phyloP scores from a whole-genome alignment of 1,140 invertebrate species.

The Holcopasites calliopsidis region DNA sequence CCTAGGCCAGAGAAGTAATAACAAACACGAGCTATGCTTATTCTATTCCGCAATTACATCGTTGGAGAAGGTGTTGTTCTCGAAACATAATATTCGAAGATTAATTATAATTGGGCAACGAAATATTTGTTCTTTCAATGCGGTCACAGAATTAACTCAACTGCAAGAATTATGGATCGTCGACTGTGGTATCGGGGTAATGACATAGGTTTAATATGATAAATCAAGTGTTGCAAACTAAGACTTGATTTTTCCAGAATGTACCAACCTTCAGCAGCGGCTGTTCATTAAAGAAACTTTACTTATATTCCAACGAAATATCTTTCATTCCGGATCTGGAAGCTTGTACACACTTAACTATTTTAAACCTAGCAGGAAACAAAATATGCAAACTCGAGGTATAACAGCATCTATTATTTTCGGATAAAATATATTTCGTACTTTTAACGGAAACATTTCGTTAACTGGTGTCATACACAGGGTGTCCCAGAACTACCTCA shows the following conservation, averaged over 20 bases:
- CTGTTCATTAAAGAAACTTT: constrained; percentile 46
- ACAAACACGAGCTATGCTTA: constrained; percentile 38
- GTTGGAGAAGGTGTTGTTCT: constrained; percentile 14
- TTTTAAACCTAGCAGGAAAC: constrained; percentile 50
- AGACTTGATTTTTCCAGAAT: constrained; percentile 29
- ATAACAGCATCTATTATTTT: background rate
- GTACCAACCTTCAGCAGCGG: constrained; percentile 33
- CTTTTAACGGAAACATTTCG: too few relatives aligned
- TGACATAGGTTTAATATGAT: background rate
- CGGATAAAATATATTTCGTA: background rate
- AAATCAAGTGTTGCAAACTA: background rate
- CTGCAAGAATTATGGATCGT: constrained; percentile 62
- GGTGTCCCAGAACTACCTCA: too few relatives aligned
- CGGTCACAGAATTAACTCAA: constrained; percentile 42
- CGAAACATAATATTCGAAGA: constrained; percentile 42
- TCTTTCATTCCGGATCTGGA: constrained; percentile 43
- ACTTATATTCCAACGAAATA: constrained; percentile 57
- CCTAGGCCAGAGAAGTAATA: constrained; percentile 7
- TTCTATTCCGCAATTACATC: constrained; percentile 28
- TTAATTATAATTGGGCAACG: constrained; percentile 57
- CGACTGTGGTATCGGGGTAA: constrained; percentile 57
- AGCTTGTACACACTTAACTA: constrained; percentile 16
- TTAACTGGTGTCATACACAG: too few relatives aligned
- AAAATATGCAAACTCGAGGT: constrained; percentile 44
- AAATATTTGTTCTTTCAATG: constrained; percentile 31